Evolutionary conservation across 1,140 invertebrate species (phyloP), one percentile per base, ranked within the genome.

Genomic region (Chrysopa pallens): DNA sequence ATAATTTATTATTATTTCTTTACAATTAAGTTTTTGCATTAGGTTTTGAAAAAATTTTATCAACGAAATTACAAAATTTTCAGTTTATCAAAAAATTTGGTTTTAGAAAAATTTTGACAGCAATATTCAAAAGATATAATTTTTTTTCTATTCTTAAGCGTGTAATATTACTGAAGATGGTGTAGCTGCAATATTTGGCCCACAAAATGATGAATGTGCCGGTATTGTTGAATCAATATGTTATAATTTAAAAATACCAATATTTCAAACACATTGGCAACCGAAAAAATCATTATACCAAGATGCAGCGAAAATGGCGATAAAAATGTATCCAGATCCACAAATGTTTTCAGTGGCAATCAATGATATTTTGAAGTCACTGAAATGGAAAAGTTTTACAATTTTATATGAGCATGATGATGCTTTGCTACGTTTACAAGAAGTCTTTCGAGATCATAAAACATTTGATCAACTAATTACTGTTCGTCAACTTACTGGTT

Each of bases 371-470:
- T 68, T 88, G 4, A 68, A 75, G 43, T 70, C 76, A 45, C 76
- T 80, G 61, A 67, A 76, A 31, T 92, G 87, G 86, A 73, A 72
- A 39, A 73, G 68, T 44, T 92, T 83, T 50, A 80, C 80, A 0
- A 73, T 87, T 11, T 62, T 92, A 14, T 92, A 91, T 55, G 82
- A 92, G 56, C 70, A 78, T 38, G 76, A 85, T 42, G 77, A 77
- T 36, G 69, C 84, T 56, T 61, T 95, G 2, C 73, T 87, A 37
- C 70, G 85, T 38, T 65, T 93, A 9, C 85, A 92, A 62, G 81
- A 84, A 52, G 69, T 90, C 6, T 58, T 95, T 1, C 83, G 85
- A 58, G 63, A 74, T 42, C 68, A 76, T 45, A 62, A 70, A 49
- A 63, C 71, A 29, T 50, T 62, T 43, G 57, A 70, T 57, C 52